Evolutionary conservation across 1,140 invertebrate species (phyloP), one percentile per base, ranked within the genome.

Genomic region (Dreissena rostriformis): DNA sequence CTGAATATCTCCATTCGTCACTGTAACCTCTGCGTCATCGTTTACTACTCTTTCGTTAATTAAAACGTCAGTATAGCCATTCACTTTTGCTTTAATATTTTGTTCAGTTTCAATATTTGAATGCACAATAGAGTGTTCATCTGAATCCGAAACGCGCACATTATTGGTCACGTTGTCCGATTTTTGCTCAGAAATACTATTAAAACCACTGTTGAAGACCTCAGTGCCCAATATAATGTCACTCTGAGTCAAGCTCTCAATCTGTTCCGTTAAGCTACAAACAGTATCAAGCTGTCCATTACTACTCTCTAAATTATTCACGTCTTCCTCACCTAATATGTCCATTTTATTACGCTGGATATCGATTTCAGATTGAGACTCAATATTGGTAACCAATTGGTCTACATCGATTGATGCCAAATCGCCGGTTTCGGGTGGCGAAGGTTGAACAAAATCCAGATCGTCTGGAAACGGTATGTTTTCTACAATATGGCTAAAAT

Each of bases 221-320:
- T 39, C 39, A 39, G 2, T 39, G 39, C 39, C 39, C 39, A 39
- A 26, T 68, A 19, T 61, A 61, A n/a, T 17, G 52, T 52, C 52
- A 49, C 39, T 76, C 39, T 66, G 26, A 29, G 74, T 76, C 77
- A 79, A 71, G 17, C 22, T 24, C 55, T 79, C 22, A 26, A 79
- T 79, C 29, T 79, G 51, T 79, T 79, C 77, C 57, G 77, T 79
- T 66, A 79, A 39, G 49, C 77, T 79, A 17, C 77, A 70, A 14
- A 79, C 28, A n/a, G 77, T 79, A 22, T 78, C 76, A n/a, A 28
- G 65, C 7, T 12, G 24, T 29, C 49, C 65, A 71, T 29, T 29
- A 53, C 19, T 24, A 78, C 53, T 39, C 4, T 70, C 63, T 79
- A 70, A 79, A 79, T 79, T 79, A 79, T 79, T 79, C 77, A 79